phyloP scores from a whole-genome alignment of 2,113 vertebrate species.

The Rhabdornis inornatus region DNA sequence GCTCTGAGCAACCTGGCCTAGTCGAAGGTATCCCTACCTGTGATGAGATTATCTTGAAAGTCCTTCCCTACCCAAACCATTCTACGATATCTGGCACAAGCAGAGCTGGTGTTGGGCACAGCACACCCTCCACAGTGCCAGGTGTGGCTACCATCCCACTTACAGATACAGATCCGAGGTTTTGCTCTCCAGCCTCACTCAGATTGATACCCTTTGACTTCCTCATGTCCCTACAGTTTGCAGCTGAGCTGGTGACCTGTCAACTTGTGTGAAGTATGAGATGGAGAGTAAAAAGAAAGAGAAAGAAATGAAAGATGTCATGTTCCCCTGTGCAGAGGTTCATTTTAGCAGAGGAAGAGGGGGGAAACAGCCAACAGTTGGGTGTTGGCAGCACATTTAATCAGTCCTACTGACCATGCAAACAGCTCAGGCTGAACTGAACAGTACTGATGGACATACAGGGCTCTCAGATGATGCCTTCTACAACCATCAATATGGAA shows the following conservation, averaged over 20 bases:
- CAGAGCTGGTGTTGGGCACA: background rate
- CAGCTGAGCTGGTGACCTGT: background rate
- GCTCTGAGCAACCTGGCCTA: background rate
- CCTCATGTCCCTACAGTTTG: background rate
- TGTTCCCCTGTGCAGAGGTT: background rate
- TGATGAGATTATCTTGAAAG: background rate
- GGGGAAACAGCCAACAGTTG: background rate
- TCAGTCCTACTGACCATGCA: background rate
- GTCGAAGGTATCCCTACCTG: background rate
- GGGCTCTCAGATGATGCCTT: background rate
- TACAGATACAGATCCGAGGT: background rate
- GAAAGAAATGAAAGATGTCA: background rate
- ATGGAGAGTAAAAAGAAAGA: background rate
- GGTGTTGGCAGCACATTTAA: background rate
- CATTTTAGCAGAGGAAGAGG: background rate
- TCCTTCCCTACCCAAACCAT: background rate
- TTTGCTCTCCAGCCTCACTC: background rate
- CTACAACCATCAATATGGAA: background rate
- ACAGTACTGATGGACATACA: background rate
- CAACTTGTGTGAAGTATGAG: background rate
- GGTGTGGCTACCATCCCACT: background rate
- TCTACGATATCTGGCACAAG: background rate
- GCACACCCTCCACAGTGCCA: rapidly evolving
- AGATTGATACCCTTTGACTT: background rate
- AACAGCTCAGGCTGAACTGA: background rate